A percentile compares a stretch with the other conserved stretches of the same genome.
Conservation (phyloP, 2,888 invertebrate genomes). For the Andricus curvator region DNA sequence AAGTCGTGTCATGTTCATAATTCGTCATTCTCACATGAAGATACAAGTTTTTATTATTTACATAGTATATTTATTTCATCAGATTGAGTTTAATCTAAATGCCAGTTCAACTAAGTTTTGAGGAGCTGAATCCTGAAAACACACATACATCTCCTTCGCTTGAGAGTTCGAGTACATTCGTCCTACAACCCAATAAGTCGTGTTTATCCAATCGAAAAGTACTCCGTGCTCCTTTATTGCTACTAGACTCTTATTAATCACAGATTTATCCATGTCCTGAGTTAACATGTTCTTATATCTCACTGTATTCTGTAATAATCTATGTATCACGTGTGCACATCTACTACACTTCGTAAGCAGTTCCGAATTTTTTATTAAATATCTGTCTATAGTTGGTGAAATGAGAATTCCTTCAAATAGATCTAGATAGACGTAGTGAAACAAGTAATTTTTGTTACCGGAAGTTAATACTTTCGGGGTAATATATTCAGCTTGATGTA, state of each 20-base stretch:
- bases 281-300: slow-evolving; percentile 82
- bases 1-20: no score
- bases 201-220: slow-evolving; percentile 84
- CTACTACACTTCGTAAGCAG: slow-evolving; percentile 86
- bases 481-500: slow-evolving; percentile 85
- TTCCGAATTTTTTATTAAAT: slow-evolving; percentile 79
- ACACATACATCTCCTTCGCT: slow-evolving; percentile 90
- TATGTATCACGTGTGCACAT: slow-evolving; percentile 87
- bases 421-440: slow-evolving; percentile 88
- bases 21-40: no score
- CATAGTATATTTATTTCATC: not conserved
- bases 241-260: slow-evolving; percentile 86
- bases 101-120: slow-evolving; percentile 95
- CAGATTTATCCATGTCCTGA: slow-evolving; percentile 79
- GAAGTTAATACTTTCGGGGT: slow-evolving; percentile 80
- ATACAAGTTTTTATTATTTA: not conserved
- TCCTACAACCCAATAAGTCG: slow-evolving; percentile 90
- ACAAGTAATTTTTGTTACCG: slow-evolving; percentile 86
- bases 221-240: slow-evolving; percentile 92
- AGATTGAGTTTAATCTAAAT: slow-evolving; percentile 83
- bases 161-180: slow-evolving; percentile 88
- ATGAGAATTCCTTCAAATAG: slow-evolving; percentile 85
- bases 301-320: slow-evolving; percentile 85
- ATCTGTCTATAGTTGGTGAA: slow-evolving; percentile 76
- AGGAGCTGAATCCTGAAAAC: slow-evolving; percentile 91